phyloP scores from a whole-genome alignment of 35 echinoderm and acorn worm species.

The Amphiura filiformis region DNA sequence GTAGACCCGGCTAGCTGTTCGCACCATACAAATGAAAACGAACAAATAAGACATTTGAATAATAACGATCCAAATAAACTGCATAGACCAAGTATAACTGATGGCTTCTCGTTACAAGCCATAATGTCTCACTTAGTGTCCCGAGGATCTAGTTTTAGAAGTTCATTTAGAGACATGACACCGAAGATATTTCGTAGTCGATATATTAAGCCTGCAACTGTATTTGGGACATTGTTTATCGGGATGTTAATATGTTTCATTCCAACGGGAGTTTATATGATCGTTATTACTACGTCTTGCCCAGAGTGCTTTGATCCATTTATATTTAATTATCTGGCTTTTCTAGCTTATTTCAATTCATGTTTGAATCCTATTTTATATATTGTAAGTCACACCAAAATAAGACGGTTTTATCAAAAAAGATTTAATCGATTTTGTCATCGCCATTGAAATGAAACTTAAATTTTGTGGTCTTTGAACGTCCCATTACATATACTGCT shows the following conservation, averaged over 20 bases:
- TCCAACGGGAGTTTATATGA: background rate
- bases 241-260: background rate
- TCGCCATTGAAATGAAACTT: background rate
- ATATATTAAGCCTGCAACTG: background rate
- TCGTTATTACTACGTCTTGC: background rate
- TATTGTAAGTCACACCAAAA: background rate
- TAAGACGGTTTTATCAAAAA: background rate
- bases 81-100: background rate
- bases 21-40: background rate
- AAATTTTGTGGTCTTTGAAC: background rate
- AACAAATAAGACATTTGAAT: background rate
- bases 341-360: background rate
- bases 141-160: background rate
- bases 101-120: background rate
- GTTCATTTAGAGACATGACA: background rate
- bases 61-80: background rate
- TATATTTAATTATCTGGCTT: background rate
- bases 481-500: too few relatives aligned
- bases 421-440: background rate
- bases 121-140: background rate
- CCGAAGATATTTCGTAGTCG: background rate
- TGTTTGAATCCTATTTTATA: slow-evolving; percentile 7
- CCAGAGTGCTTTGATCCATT: background rate
- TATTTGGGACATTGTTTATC: background rate
- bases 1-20: background rate